Percentiles rank a stretch among this genome's conserved stretches.
Evolutionary conservation across 2,888 invertebrate species (phyloP).

Genomic region (Rhingia rostrata): DNA sequence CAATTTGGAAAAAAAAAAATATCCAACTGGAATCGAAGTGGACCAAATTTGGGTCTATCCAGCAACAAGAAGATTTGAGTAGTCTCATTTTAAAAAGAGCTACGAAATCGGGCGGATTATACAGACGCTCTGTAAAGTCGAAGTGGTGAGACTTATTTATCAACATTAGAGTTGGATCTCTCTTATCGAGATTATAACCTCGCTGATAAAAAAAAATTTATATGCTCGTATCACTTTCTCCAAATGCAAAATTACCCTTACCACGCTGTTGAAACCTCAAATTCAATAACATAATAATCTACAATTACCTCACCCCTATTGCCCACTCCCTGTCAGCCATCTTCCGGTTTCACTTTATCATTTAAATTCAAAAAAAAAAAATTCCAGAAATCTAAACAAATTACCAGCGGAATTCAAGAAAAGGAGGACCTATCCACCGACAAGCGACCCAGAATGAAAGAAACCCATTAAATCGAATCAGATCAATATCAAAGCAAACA

Average conservation of each 20-base stretch:
- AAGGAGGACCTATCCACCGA: conserved; percentile 23
- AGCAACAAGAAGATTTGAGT: too few species aligned
- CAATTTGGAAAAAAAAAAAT: too few species aligned
- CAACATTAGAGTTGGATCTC: too few species aligned
- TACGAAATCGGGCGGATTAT: too few species aligned
- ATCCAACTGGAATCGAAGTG: too few species aligned
- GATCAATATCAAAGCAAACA: conserved; percentile 69
- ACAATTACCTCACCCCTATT: conserved; percentile 21
- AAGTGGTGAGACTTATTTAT: too few species aligned
- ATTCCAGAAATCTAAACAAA: conserved; percentile 46
- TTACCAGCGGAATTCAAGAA: conserved; percentile 51
- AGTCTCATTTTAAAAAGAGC: too few species aligned
- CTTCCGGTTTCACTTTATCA: conserved; percentile 40
- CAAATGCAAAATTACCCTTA: neutral
- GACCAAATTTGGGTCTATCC: too few species aligned
- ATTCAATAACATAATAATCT: conserved; percentile 22
- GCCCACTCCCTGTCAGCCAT: conserved; percentile 10
- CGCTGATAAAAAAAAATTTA: too few species aligned
- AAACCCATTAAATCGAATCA: conserved; percentile 72
- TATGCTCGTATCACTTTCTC: too few species aligned
- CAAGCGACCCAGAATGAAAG: conserved; percentile 42
- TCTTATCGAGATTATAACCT: too few species aligned
- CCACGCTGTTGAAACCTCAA: neutral
- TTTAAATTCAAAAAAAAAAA: neutral
- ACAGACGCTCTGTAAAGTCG: too few species aligned